phyloP scores from a whole-genome alignment of 2,888 invertebrate species.

The Aspidiotus rigidus region DNA sequence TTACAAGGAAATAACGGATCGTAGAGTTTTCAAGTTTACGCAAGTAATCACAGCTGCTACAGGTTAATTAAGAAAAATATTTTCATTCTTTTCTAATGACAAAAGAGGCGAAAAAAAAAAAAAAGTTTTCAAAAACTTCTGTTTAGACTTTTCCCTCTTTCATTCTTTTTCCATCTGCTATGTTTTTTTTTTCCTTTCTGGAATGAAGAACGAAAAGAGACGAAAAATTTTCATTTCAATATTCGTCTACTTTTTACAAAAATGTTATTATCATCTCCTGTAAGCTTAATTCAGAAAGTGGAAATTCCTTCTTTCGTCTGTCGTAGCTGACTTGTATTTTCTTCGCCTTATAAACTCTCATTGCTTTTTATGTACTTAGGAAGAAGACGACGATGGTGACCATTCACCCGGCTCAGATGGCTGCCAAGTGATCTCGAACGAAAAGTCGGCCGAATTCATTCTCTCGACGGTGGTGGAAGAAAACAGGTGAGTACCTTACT shows the following conservation, averaged over 20 bases:
- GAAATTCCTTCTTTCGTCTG: too few relatives aligned
- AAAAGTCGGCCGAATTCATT: slow-evolving; percentile 83
- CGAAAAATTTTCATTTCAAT: background rate
- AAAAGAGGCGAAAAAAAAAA: background rate
- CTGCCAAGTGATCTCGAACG: slow-evolving; percentile 79
- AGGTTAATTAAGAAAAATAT: background rate
- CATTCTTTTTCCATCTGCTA: too few relatives aligned
- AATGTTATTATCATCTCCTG: too few relatives aligned
- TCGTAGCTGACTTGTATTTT: too few relatives aligned
- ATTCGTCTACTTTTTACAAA: too few relatives aligned
- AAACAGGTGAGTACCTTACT: slow-evolving; percentile 55
- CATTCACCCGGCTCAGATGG: slow-evolving; percentile 43
- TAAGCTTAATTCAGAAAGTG: too few relatives aligned
- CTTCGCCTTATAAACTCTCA: too few relatives aligned
- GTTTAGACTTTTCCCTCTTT: too few relatives aligned
- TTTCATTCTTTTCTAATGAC: background rate
- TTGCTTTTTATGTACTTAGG: slow-evolving; percentile 45
- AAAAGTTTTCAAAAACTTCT: background rate
- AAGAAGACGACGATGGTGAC: slow-evolving; percentile 60
- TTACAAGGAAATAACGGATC: too few relatives aligned
- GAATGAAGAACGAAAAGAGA: background rate
- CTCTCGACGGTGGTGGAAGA: slow-evolving; percentile 78
- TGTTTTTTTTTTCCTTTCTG: background rate
- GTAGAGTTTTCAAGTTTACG: too few relatives aligned
- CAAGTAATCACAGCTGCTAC: too few relatives aligned